phyloP scores from a whole-genome alignment of 2,113 vertebrate genomes.

The Callorhinus ursinus region DNA sequence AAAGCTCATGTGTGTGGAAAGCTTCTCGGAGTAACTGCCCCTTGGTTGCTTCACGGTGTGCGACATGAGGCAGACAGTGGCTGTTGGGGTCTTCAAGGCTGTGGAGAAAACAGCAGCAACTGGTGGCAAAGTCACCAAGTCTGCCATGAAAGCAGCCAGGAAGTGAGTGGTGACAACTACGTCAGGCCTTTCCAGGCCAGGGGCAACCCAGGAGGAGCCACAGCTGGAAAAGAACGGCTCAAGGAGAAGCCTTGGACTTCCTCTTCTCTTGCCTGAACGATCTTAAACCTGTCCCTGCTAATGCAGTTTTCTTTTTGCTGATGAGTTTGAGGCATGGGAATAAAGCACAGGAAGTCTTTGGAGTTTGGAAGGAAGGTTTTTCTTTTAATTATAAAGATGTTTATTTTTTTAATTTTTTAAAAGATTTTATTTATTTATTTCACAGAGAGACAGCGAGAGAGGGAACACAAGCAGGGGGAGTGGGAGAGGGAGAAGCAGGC shows the following conservation, averaged over 20 bases:
- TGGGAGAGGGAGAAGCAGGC: too few relatives aligned
- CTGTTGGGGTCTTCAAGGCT: neutral
- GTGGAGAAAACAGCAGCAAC: slow-evolving; percentile 85
- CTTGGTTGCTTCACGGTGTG: slow-evolving; percentile 83
- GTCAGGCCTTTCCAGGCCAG: neutral
- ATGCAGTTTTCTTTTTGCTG: neutral
- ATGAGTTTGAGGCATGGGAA: neutral
- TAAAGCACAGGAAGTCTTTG: neutral
- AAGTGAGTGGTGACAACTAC: slow-evolving; percentile 81
- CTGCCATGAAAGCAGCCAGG: slow-evolving; percentile 87
- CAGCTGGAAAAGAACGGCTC: neutral
- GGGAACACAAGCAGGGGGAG: too few relatives aligned
- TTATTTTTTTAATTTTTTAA: neutral
- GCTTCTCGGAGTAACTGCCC: slow-evolving; percentile 85
- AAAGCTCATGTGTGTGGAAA: slow-evolving; percentile 55
- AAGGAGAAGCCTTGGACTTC: neutral
- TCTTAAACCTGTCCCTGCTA: neutral
- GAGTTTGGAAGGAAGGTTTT: neutral
- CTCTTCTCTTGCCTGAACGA: neutral
- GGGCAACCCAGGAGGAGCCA: neutral
- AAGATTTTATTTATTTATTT: neutral
- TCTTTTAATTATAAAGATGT: neutral
- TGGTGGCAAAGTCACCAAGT: slow-evolving; percentile 87
- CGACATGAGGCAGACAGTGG: slow-evolving; percentile 84
- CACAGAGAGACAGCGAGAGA: too few relatives aligned